These are phyloP conservation scores for Aurelia coerulea DNA, from an alignment of 30 jellyfish, hydroid and myxozoan species.

Conservation along the genomic window DNA sequence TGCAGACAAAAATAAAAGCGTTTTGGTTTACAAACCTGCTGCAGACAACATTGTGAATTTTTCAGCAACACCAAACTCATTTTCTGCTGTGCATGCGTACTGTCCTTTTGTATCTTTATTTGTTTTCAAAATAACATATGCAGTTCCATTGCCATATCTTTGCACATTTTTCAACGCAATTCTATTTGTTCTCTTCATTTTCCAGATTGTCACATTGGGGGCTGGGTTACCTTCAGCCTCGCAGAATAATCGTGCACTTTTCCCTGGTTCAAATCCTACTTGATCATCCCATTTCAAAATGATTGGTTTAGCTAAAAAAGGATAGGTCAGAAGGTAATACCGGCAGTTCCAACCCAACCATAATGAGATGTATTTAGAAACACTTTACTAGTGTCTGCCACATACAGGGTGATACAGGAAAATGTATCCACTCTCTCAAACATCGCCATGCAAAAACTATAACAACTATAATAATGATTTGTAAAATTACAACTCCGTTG, in stretches of 20 bases:
- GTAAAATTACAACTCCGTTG: too few relatives aligned
- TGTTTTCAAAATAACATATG: neutral
- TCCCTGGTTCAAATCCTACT: constrained; percentile 16
- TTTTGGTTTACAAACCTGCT: neutral
- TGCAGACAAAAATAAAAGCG: too few relatives aligned
- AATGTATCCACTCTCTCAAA: too few relatives aligned
- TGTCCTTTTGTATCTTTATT: neutral
- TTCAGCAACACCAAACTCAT: constrained; percentile 24
- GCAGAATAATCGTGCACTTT: constrained; percentile 28
- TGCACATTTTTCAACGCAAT: neutral
- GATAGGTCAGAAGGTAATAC: too few relatives aligned
- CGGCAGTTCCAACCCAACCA: too few relatives aligned
- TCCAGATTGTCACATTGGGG: constrained; percentile 45
- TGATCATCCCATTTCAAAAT: constrained; percentile 44
- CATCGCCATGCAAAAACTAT: too few relatives aligned
- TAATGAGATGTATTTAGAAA: too few relatives aligned
- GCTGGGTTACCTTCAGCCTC: constrained; percentile 72
- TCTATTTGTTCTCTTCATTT: neutral
- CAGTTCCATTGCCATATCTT: constrained; percentile 65
- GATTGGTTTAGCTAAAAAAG: constrained; percentile 46
- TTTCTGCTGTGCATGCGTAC: constrained; percentile 56
- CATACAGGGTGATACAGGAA: too few relatives aligned
- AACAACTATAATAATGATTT: too few relatives aligned
- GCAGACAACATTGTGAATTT: neutral
- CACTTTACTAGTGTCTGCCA: too few relatives aligned